A percentile compares a stretch with the other conserved stretches of the same genome.
Conservation (phyloP, 23 tunicate species). For the Styela clava region DNA sequence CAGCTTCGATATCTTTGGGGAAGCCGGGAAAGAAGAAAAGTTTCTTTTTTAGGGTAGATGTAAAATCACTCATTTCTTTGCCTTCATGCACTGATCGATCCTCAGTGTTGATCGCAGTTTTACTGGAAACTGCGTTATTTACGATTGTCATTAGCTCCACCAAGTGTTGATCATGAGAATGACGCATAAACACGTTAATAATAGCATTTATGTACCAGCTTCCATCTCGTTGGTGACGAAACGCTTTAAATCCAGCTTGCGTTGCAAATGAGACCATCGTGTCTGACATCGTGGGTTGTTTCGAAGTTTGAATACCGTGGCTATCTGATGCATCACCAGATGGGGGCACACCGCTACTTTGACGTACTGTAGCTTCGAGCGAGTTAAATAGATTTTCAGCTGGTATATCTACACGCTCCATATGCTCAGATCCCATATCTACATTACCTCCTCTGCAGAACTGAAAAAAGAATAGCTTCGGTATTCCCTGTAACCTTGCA, state of each 20-base stretch:
- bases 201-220: slow-evolving; percentile 67
- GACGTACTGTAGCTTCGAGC: background rate
- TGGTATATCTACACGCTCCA: background rate
- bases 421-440: background rate
- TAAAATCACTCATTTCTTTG: slow-evolving; percentile 61
- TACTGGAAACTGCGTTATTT: slow-evolving; percentile 21
- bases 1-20: slow-evolving; percentile 27
- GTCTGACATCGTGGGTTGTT: slow-evolving; percentile 37
- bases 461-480: slow-evolving; percentile 69
- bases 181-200: slow-evolving; percentile 36
- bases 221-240: slow-evolving; percentile 33
- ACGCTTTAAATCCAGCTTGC: slow-evolving; percentile 41
- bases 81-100: slow-evolving; percentile 4
- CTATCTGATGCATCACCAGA: slow-evolving; percentile 11
- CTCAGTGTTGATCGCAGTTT: slow-evolving; percentile 21
- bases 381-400: background rate
- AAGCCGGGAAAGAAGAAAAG: slow-evolving; percentile 59
- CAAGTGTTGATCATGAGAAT: slow-evolving; percentile 41
- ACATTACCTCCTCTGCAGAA: slow-evolving; percentile 47
- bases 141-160: slow-evolving; percentile 56
- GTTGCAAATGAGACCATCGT: slow-evolving; percentile 49
- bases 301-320: background rate
- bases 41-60: slow-evolving; percentile 40
- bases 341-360: background rate
- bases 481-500: slow-evolving; percentile 27